Evolutionary conservation across 2,113 vertebrate species (phyloP).

Genomic region (Capreolus pygargus): DNA sequence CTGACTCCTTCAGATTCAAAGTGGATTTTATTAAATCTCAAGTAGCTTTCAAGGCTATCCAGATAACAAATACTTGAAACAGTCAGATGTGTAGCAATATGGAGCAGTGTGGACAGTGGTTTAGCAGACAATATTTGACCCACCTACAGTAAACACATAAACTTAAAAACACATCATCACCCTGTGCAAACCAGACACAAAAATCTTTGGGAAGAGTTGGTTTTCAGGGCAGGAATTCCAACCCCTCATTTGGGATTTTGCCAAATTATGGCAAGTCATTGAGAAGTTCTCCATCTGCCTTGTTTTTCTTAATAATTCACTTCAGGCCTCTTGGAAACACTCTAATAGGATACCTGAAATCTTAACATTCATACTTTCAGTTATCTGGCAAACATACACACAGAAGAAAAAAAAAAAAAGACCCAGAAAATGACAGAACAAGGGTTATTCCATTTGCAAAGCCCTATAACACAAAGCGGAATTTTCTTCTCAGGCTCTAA

Average conservation of each 20-base stretch:
- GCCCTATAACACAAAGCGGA: conserved; percentile 47
- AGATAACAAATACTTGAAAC: neutral
- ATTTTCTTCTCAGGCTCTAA: conserved; percentile 78
- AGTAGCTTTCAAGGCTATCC: neutral
- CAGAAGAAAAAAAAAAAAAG: neutral
- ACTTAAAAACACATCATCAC: neutral
- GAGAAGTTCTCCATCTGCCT: neutral
- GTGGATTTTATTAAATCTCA: neutral
- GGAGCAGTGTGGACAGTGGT: neutral
- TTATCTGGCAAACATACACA: conserved; percentile 37
- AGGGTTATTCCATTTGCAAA: conserved; percentile 67
- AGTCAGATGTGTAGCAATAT: neutral
- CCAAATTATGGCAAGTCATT: neutral
- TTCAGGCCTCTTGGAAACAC: neutral
- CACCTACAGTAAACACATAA: neutral
- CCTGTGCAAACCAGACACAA: neutral
- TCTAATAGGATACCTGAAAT: neutral
- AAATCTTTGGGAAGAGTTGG: neutral
- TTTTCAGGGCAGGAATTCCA: neutral
- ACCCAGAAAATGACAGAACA: conserved; percentile 52
- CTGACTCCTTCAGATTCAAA: neutral
- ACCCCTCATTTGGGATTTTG: neutral
- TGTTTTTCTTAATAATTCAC: conserved; percentile 27
- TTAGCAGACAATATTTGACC: neutral
- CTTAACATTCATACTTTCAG: conserved; percentile 15